Conservation (phyloP, 2,888 invertebrate genomes). For the Xylota sylvarum region DNA sequence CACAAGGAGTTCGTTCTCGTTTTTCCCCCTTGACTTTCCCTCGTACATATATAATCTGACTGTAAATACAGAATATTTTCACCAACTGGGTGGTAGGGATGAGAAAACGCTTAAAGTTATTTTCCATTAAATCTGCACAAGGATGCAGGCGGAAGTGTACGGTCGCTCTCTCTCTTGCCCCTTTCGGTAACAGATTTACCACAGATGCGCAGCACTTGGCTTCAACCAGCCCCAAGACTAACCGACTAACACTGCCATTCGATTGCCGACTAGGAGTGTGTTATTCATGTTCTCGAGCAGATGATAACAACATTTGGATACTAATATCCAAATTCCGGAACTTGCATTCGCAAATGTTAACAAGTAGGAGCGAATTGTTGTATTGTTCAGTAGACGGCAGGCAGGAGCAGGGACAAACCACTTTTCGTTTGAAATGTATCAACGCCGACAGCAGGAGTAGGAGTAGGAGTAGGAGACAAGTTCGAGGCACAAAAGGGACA, state of each 20-base stretch:
- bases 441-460: conserved; percentile 29
- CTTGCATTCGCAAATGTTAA: conserved; percentile 72
- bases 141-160: conserved; percentile 27
- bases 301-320: conserved; percentile 77
- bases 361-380: conserved; percentile 72
- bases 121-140: conserved; percentile 52
- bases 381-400: conserved; percentile 13
- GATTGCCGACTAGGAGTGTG: conserved; percentile 57
- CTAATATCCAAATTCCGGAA: conserved; percentile 76
- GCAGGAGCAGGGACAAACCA: conserved; percentile 14
- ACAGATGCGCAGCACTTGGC: conserved; percentile 57
- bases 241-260: conserved; percentile 38
- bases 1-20: neutral
- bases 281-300: conserved; percentile 72
- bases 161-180: neutral
- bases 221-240: conserved; percentile 33
- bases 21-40: neutral
- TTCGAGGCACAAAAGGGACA: conserved; percentile 14
- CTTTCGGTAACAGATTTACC: conserved; percentile 50
- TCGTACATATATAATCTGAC: neutral
- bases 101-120: conserved; percentile 52
- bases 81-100: neutral
- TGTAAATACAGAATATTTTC: neutral
- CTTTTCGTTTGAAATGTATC: conserved; percentile 44
- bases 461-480: neutral